Percentiles rank a stretch among this genome's conserved stretches.
These are phyloP conservation scores for Solenodon paradoxus DNA, from an alignment of 2,113 vertebrate species.

Conservation along the genomic window DNA sequence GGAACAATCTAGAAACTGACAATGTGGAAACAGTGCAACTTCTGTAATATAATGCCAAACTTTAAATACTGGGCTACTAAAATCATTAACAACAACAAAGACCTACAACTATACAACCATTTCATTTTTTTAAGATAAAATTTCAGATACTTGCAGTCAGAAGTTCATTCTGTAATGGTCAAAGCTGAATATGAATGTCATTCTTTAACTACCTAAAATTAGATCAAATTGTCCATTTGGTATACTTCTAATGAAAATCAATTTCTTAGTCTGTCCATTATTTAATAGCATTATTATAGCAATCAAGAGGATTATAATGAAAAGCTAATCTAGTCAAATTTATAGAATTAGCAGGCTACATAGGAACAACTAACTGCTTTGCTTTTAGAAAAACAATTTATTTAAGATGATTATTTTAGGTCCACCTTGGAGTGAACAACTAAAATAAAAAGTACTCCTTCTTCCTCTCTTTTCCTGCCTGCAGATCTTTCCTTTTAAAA, in stretches of 20 bases:
- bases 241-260: background rate
- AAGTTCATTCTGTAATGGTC: slow-evolving; percentile 21
- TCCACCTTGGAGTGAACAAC: too few relatives aligned
- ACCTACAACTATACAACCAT: background rate
- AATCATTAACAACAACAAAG: background rate
- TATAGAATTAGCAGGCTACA: slow-evolving; percentile 10
- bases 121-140: slow-evolving; percentile 26
- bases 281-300: background rate
- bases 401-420: too few relatives aligned
- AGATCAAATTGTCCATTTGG: background rate
- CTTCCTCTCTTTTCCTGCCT: too few relatives aligned
- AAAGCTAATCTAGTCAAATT: background rate
- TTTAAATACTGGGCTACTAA: background rate
- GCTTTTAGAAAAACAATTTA: background rate
- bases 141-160: background rate
- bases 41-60: background rate
- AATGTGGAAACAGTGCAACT: background rate
- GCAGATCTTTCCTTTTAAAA: too few relatives aligned
- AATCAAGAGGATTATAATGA: background rate
- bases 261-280: background rate
- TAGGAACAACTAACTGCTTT: background rate
- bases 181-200: background rate
- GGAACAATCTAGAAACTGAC: background rate
- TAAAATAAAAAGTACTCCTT: too few relatives aligned
- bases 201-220: background rate